Evolutionary conservation across 2,888 invertebrate genomes (phyloP), one percentile per base, ranked within the genome.

Genomic region (Tenthredo scrophulariae): DNA sequence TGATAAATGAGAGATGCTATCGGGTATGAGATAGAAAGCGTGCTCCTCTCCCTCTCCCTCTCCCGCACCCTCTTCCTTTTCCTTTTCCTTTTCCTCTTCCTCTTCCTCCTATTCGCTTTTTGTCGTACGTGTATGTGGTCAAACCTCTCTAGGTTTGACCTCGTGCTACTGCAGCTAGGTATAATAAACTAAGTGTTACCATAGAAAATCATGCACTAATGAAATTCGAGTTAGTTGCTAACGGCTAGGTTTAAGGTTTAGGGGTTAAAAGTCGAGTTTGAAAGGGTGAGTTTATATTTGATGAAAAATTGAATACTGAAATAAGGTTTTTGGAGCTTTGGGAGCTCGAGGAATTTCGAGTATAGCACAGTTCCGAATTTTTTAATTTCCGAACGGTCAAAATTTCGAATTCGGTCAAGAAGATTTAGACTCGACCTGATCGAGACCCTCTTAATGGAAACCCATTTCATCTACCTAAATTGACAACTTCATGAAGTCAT

Each of bases 1-100:
- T 89, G 89, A 89, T 89, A 89, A 89, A 89, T 88, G 89, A 90
- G 88, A 90, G 90, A 89, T 90, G 88, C 88, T 89, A 89, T 89
- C 89, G 84, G 86, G 79, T 86, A 75, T 26, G 46, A 46, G 46
- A 75, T 33, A 37, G 70, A 70, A 70, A 46, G 75, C 26, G 22
- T 75, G 18, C 37, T 26, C 5, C 46, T 40, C 37, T 9, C 46
- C 37, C 43, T 33, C 18, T 13, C 74, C 22, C 37, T 7, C 46
- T 2, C 43, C 18, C 29, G 46, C 26, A 67, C 15, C 18, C 33
- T 70, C 7, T 37, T 70, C 18, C 67, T 33, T 33, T 6, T 70
- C 18, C 46, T 46, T 3, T 46, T 26, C 13, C 74, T 22, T 22
- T 18, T 74, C 37, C 33, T 70, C 7, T 33, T 70, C 18, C 70